Evolutionary conservation across 2,113 vertebrate species (phyloP).

Genomic region (Paramisgurnus dabryanus): DNA sequence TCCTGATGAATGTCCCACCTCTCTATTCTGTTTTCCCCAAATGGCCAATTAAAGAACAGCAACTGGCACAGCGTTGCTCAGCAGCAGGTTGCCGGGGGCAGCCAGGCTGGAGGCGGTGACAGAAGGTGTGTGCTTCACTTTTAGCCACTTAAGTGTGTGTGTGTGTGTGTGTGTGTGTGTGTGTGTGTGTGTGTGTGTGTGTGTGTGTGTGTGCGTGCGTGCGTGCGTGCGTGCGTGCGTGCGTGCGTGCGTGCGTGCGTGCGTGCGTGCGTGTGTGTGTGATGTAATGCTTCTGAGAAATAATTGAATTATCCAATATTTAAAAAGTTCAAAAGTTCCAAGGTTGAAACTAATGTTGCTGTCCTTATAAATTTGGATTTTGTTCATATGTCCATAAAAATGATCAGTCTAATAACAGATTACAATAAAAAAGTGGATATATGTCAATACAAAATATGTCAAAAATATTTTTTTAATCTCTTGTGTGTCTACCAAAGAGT

Average conservation of each 20-base stretch:
- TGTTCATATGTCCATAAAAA: background rate
- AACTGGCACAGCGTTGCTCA: slow-evolving; percentile 93
- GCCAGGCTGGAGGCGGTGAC: slow-evolving; percentile 88
- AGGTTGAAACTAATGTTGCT: slow-evolving; percentile 23
- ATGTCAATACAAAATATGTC: background rate
- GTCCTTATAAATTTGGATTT: slow-evolving; percentile 7
- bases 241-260: slow-evolving; percentile 20
- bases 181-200: slow-evolving; percentile 24
- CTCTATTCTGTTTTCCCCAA: slow-evolving; percentile 99
- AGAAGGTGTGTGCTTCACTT: slow-evolving; percentile 82
- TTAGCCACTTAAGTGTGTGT: slow-evolving; percentile 31
- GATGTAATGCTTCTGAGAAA: slow-evolving; percentile 26
- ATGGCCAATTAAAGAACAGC: slow-evolving; percentile 99
- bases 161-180: slow-evolving; percentile 18
- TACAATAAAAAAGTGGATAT: slow-evolving; percentile 1
- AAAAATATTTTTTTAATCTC: no score
- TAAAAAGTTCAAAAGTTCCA: slow-evolving; percentile 13
- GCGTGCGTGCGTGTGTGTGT: slow-evolving; percentile 16
- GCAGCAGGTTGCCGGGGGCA: slow-evolving; percentile 92
- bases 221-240: no score
- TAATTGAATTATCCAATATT: slow-evolving; percentile 14
- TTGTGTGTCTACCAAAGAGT: no score
- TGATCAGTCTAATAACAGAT: slow-evolving; percentile 10
- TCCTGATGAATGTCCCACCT: slow-evolving; percentile 99
- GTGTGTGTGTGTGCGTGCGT: slow-evolving; percentile 10